These are phyloP conservation scores for Phoxinus dragarum DNA, from an alignment of 2,797 vertebrate species.

Conservation along the genomic window DNA sequence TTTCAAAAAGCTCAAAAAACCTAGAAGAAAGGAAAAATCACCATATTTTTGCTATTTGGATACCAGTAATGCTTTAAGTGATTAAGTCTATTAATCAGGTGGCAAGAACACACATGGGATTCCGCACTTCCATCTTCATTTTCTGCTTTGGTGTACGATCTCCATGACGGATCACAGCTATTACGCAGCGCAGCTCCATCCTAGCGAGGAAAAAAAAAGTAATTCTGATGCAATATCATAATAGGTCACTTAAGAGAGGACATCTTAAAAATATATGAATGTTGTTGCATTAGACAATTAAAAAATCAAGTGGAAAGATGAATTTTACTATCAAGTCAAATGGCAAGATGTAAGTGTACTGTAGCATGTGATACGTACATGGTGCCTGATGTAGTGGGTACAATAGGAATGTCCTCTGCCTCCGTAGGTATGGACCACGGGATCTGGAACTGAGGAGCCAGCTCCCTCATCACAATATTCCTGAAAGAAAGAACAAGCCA, in stretches of 20 bases:
- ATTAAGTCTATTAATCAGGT: background rate
- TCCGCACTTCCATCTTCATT: slow-evolving; percentile 99
- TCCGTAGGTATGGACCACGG: slow-evolving; percentile 99
- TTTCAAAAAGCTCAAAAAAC: slow-evolving; percentile 97
- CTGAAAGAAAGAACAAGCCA: slow-evolving; percentile 68
- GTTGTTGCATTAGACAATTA: background rate
- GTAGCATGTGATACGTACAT: slow-evolving; percentile 83
- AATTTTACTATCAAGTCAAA: background rate
- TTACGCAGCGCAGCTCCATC: slow-evolving; percentile 99
- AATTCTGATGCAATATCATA: slow-evolving; percentile 12
- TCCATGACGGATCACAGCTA: slow-evolving; percentile 95
- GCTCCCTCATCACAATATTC: slow-evolving; percentile 97
- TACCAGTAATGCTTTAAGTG: background rate
- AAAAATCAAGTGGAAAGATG: background rate
- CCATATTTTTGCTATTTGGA: background rate
- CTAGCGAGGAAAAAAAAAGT: slow-evolving; percentile 68
- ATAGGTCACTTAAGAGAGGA: background rate
- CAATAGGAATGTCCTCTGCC: slow-evolving; percentile 98
- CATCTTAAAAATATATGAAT: background rate
- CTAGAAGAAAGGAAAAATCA: slow-evolving; percentile 69
- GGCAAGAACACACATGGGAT: slow-evolving; percentile 83
- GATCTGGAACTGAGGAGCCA: slow-evolving; percentile 98
- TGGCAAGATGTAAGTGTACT: background rate
- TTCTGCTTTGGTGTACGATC: slow-evolving; percentile 98
- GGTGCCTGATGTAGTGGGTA: slow-evolving; percentile 97